Base-by-base conservation (phyloP, 2,888 invertebrate species). In the Tachina lurida region DNA sequence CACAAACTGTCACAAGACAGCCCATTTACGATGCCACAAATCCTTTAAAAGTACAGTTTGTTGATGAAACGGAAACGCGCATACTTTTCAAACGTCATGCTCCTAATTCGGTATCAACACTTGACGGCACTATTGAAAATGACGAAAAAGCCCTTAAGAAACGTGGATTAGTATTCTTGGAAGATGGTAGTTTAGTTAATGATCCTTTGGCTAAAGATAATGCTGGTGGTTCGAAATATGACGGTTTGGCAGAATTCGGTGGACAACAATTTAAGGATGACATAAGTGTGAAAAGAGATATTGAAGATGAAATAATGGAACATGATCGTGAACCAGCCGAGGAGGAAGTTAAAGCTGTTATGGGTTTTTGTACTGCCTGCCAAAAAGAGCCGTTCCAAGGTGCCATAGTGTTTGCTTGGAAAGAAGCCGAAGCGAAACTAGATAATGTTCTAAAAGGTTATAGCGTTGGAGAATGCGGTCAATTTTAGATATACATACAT, bases 281-380 rank as follows among this genome's bases (percentile, higher is more conserved):
- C 84, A 93, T 95, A 88, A 93, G 93, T 74, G 83, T 89, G 5
- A 91, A 90, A 81, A 91, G 90, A 90, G 91, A 90, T 49, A 90
- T 92, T 10, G 91, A 92, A 84, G 91, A 92, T 84, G 91, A 93
- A 88, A 92, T 93, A 5, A 93, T 95, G 92, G 94, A 94, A 70
- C 96, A 96, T 84, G 96, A 96, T 89, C 94, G 96, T 58, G 97
- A 97, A 89, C 96, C 97, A 0, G 97, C 97, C 0, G 97, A 97
- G 91, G 96, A 95, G 45, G 97, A 97, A 92, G 97, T 97, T 0
- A 95, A 94, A 88, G 96, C 96, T 12, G 96, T 97, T 0, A 96
- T 97, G 95, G 94, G 95, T 88, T 93, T 96, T 2, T 97, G 97
- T 92, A 95, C 95, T 81, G 95, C 95, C 1, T 97, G 97, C 89